Conservation (phyloP, 2,797 vertebrate species). For the Craterocephalus amniculus region DNA sequence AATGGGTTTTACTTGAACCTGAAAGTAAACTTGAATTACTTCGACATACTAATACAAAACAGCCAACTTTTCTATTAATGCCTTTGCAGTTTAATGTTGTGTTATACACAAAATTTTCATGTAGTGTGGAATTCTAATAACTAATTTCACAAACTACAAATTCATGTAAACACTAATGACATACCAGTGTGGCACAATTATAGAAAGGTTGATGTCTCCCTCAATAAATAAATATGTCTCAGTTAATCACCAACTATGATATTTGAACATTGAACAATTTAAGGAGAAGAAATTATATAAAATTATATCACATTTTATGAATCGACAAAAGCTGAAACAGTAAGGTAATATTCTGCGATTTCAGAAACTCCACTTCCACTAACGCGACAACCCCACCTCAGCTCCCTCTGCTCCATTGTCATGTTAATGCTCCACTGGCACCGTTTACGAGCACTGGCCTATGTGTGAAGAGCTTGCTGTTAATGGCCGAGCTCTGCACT, state of each 20-base stretch:
- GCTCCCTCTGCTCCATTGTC: constrained; percentile 74
- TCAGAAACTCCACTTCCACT: constrained; percentile 52
- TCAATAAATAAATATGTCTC: not conserved
- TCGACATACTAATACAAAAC: too few species aligned
- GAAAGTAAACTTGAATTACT: not conserved
- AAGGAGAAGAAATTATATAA: not conserved
- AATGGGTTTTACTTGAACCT: not conserved
- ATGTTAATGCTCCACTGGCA: constrained; percentile 84
- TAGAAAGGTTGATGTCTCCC: not conserved
- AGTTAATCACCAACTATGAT: not conserved
- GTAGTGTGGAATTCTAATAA: too few species aligned
- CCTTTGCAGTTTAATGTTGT: not conserved
- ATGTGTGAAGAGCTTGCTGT: constrained; percentile 81
- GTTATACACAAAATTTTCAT: not conserved
- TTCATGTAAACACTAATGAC: too few species aligned
- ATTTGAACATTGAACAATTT: not conserved
- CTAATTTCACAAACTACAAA: too few species aligned
- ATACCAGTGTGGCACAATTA: not conserved
- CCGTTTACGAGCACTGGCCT: constrained; percentile 75
- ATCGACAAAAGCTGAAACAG: not conserved
- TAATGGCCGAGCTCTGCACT: constrained; percentile 74
- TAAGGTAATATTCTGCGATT: constrained; percentile 31
- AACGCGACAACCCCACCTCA: constrained; percentile 55
- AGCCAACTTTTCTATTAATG: too few species aligned
- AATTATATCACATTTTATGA: not conserved